Evolutionary conservation across 2,888 invertebrate species (phyloP), one percentile per base, ranked within the genome.

Genomic region (Meteorus colon): DNA sequence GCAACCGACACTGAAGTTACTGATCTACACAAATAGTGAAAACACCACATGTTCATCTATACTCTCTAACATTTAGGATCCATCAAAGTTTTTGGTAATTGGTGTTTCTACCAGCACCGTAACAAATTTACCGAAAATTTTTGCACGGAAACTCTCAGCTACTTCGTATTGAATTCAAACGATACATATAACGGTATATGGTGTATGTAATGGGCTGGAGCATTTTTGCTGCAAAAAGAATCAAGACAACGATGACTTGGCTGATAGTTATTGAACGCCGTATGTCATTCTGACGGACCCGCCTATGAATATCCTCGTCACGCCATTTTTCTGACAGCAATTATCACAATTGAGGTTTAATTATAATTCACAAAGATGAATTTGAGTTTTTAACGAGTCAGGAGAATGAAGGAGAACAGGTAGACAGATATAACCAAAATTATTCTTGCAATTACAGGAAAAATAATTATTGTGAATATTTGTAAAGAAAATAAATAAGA

Each of bases 1-100:
- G 55, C 55, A 55, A 72, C 45, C 48, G 71, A 29, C n/a, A 62
- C 45, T 37, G 24, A 72, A 63, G 24, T 72, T 19, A 55, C 19
- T 10, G 8, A 55, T 55, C 6, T 19, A 24, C 55, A 55, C 19
- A n/a, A 19, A 19, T 19, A 19, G 24, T 55, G 55, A 55, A 55
- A 55, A 55, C 48, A n/a, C 55, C 19, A 55, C 10, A 55, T n/a
- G 19, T 8, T 19, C 8, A 8, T 19, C 55, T n/a, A 41, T 12
- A 55, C 19, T 55, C 19, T 55, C 6, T 0, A 55, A 55, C 19
- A 55, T 55, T 24, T 55, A 19, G 55, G 8, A 55, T 19, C 55
- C 55, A 55, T 55, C 55, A 55, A 55, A 55, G 19, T 55, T 55
- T 55, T 55, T 24, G 19, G 55, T 55, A 19, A 55, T 55, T 55